A percentile compares a stretch with the other conserved stretches of the same genome.
Evolutionary conservation across 2,113 vertebrate genomes (phyloP).

Genomic region (Carassius auratus): DNA sequence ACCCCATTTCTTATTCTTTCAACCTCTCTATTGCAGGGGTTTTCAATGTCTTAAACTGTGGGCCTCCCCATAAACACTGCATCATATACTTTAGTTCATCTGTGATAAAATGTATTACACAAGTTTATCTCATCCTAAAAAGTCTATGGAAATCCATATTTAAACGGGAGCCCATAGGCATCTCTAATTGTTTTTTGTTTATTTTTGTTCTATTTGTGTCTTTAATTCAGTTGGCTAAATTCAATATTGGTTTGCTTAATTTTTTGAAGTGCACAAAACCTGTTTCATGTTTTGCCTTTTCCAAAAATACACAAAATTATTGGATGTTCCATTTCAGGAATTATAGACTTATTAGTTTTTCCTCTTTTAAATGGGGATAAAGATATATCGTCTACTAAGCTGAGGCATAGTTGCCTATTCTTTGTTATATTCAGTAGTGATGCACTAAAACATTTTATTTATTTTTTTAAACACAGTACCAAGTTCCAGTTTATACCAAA

Average conservation of each 20-base stretch:
- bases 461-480: not conserved
- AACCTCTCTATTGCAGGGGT: not conserved
- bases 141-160: not conserved
- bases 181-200: not conserved
- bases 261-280: not conserved
- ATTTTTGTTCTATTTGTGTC: not conserved
- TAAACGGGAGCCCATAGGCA: not conserved
- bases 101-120: not conserved
- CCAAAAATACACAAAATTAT: not conserved
- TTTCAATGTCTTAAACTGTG: not conserved
- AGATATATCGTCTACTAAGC: not conserved
- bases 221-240: not conserved
- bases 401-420: not conserved
- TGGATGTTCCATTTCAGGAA: not conserved
- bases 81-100: not conserved
- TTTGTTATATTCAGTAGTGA: too few species aligned
- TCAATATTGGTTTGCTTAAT: not conserved
- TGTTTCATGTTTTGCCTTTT: not conserved
- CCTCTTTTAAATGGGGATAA: not conserved
- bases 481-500: not conserved
- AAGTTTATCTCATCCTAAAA: not conserved
- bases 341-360: not conserved
- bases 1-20: slow-evolving; percentile 19
- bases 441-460: too few species aligned
- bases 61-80: not conserved